Conservation (phyloP, 2,888 invertebrate species). For the Helobdella robusta region DNA sequence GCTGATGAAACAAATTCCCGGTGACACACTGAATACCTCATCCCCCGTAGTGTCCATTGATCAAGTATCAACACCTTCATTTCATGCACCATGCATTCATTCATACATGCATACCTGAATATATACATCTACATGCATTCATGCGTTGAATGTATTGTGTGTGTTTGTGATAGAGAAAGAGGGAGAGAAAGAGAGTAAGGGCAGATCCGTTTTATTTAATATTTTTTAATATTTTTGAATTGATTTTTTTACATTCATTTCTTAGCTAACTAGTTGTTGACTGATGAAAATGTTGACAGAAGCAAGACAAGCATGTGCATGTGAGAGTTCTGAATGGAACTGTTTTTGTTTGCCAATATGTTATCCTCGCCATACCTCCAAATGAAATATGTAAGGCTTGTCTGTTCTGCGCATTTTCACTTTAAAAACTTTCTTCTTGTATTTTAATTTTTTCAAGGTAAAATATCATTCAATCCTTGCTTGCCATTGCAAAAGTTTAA, state of each 20-base stretch:
- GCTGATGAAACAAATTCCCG: conserved; percentile 38
- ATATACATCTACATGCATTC: too few relatives aligned
- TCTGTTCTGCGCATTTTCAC: not conserved
- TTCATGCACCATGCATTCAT: too few relatives aligned
- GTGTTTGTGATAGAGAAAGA: too few relatives aligned
- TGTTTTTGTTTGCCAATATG: conserved; percentile 37
- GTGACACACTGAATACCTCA: conserved; percentile 36
- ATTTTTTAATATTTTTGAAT: too few relatives aligned
- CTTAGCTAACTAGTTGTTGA: too few relatives aligned
- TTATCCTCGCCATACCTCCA: conserved; percentile 45
- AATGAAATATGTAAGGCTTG: conserved; percentile 35
- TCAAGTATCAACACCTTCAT: conserved; percentile 37
- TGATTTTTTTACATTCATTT: too few relatives aligned
- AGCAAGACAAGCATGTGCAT: conserved; percentile 31
- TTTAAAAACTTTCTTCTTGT: not conserved
- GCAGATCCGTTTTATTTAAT: too few relatives aligned
- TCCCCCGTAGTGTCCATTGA: conserved; percentile 39
- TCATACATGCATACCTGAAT: too few relatives aligned
- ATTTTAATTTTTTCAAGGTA: conserved; percentile 35
- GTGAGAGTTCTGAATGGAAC: conserved; percentile 37
- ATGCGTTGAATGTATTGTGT: too few relatives aligned
- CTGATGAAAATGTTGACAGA: too few relatives aligned
- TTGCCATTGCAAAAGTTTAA: conserved; percentile 42
- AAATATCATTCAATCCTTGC: conserved; percentile 41
- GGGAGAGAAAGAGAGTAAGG: too few relatives aligned